These are phyloP conservation scores for Ovibos moschatus DNA, from an alignment of 2,113 vertebrate species.

Conservation along the genomic window DNA sequence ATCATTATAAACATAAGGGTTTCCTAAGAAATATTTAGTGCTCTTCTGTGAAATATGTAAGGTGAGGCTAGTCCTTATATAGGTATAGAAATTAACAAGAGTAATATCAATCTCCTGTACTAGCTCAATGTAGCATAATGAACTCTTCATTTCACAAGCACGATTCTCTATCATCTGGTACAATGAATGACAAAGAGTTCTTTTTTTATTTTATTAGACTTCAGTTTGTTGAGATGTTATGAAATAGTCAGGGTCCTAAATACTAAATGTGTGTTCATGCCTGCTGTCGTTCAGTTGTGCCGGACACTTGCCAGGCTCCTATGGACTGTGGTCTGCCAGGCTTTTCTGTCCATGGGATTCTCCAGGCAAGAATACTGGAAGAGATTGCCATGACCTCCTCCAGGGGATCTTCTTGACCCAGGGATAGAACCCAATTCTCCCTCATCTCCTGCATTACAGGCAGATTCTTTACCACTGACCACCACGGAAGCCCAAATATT, in stretches of 20 bases:
- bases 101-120: neutral
- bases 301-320: neutral
- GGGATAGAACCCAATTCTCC: neutral
- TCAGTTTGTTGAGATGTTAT: neutral
- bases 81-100: neutral
- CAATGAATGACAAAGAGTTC: neutral
- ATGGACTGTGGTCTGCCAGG: neutral
- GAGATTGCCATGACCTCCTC: too few species aligned
- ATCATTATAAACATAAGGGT: neutral
- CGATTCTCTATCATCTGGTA: too few species aligned
- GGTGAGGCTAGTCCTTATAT: too few species aligned
- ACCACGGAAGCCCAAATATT: neutral
- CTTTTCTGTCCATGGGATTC: neutral
- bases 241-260: neutral
- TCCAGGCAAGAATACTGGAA: too few species aligned
- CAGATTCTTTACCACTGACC: too few species aligned
- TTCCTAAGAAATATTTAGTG: neutral
- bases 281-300: neutral
- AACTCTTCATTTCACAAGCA: neutral
- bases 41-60: neutral
- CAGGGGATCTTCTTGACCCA: too few species aligned
- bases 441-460: neutral
- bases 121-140: neutral
- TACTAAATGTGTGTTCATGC: neutral
- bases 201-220: neutral